A percentile compares a stretch with the other conserved stretches of the same genome.
Evolutionary conservation across 2,888 invertebrate genomes (phyloP).

Genomic region (Mesopsocus fuscifrons): DNA sequence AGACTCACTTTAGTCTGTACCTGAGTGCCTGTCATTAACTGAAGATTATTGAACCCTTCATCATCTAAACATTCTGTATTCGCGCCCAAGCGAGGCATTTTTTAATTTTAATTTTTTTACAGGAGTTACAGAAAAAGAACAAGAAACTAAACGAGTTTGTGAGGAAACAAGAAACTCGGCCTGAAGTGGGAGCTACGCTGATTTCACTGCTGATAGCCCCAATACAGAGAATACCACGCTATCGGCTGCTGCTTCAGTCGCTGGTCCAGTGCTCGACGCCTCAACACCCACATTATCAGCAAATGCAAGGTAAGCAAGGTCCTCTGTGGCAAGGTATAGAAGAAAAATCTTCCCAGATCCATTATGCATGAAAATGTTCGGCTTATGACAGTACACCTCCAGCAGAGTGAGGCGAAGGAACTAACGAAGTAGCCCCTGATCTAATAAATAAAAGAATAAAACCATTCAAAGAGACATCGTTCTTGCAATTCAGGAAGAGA

Average conservation of each 20-base stretch:
- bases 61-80: too few species aligned
- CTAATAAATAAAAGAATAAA: too few species aligned
- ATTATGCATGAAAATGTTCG: too few species aligned
- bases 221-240: slow-evolving; percentile 59
- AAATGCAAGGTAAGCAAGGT: slow-evolving; percentile 28
- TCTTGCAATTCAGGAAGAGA: too few species aligned
- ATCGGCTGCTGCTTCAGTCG: slow-evolving; percentile 49
- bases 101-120: slow-evolving; percentile 16
- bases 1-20: background rate
- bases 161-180: slow-evolving; percentile 40
- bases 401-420: too few species aligned
- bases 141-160: slow-evolving; percentile 35
- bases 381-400: too few species aligned
- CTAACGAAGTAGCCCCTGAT: too few species aligned
- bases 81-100: too few species aligned
- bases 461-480: too few species aligned
- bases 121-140: slow-evolving; percentile 32
- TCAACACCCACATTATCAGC: slow-evolving; percentile 34
- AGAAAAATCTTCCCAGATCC: too few species aligned
- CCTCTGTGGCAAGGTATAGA: too few species aligned
- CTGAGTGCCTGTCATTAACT: background rate
- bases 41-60: too few species aligned
- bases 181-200: slow-evolving; percentile 48
- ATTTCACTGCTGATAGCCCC: slow-evolving; percentile 56
- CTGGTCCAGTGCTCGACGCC: slow-evolving; percentile 38